Percentiles rank a stretch among this genome's conserved stretches.
Conservation (phyloP, 2,797 vertebrate genomes). For the Karalla daura region DNA sequence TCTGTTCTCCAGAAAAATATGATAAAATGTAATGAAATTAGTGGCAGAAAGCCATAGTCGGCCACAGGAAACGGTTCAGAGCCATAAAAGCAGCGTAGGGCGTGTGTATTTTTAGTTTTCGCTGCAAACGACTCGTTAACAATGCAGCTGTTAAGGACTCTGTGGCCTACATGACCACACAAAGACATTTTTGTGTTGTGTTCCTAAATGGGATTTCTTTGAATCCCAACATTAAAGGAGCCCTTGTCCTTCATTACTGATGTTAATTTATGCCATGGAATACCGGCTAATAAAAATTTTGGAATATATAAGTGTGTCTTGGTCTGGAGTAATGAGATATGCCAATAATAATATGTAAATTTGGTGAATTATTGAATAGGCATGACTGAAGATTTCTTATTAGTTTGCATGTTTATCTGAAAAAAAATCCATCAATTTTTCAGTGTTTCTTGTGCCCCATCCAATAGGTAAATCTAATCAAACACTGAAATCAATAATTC, state of each 20-base stretch:
- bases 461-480: constrained; percentile 78
- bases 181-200: constrained; percentile 41
- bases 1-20: too few relatives aligned
- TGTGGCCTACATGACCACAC: constrained; percentile 48
- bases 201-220: constrained; percentile 61
- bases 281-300: constrained; percentile 77
- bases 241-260: constrained; percentile 76
- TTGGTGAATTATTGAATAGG: constrained; percentile 83
- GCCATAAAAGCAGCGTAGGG: not conserved
- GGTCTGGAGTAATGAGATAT: constrained; percentile 80
- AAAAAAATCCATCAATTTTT: constrained; percentile 75
- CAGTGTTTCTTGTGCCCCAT: constrained; percentile 57
- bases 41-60: not conserved
- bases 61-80: not conserved
- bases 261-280: constrained; percentile 82
- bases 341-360: constrained; percentile 86
- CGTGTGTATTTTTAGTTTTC: constrained; percentile 1
- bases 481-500: constrained; percentile 78
- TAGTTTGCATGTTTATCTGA: constrained; percentile 80
- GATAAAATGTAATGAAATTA: not conserved
- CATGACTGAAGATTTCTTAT: constrained; percentile 77
- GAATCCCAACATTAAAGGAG: constrained; percentile 66
- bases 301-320: constrained; percentile 82
- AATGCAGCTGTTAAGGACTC: constrained; percentile 11
- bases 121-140: constrained; percentile 12